These are phyloP conservation scores for Mesochorus sp. DNA, from an alignment of 2,888 invertebrate species.

Conservation along the genomic window DNA sequence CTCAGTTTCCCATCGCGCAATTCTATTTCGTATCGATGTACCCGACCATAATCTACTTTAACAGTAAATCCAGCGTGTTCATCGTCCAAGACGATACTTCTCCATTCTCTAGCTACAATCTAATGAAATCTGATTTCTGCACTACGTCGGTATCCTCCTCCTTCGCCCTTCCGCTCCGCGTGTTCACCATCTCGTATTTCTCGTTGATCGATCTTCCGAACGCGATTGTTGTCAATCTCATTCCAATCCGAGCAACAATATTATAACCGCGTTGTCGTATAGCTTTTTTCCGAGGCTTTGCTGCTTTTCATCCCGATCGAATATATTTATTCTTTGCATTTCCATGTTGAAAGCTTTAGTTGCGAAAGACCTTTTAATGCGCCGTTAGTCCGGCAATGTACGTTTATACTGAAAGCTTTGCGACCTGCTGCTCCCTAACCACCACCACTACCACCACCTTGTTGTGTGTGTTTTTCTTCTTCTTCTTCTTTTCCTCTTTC, in stretches of 20 bases:
- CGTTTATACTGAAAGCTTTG: too few species aligned
- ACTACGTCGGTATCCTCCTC: neutral
- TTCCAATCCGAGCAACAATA: neutral
- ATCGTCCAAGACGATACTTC: slow-evolving; percentile 74
- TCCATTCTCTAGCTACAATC: slow-evolving; percentile 59
- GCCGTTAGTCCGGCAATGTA: too few species aligned
- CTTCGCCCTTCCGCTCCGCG: neutral
- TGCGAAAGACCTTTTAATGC: too few species aligned
- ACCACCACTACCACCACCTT: too few species aligned
- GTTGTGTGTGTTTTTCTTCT: too few species aligned
- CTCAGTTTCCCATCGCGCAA: neutral
- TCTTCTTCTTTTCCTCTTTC: too few species aligned
- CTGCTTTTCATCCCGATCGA: too few species aligned
- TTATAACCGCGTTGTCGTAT: too few species aligned
- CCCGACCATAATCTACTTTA: slow-evolving; percentile 75
- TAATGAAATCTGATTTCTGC: slow-evolving; percentile 47
- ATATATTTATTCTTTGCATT: too few species aligned
- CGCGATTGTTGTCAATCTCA: slow-evolving; percentile 24
- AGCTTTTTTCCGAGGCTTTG: too few species aligned
- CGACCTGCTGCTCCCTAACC: too few species aligned
- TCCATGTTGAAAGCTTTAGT: too few species aligned
- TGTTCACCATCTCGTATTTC: neutral
- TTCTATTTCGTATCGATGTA: neutral
- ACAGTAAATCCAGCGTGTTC: slow-evolving; percentile 75
- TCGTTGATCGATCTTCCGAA: neutral